Conservation (phyloP, 2,888 invertebrate genomes). For the Dichetophora obliterata region DNA sequence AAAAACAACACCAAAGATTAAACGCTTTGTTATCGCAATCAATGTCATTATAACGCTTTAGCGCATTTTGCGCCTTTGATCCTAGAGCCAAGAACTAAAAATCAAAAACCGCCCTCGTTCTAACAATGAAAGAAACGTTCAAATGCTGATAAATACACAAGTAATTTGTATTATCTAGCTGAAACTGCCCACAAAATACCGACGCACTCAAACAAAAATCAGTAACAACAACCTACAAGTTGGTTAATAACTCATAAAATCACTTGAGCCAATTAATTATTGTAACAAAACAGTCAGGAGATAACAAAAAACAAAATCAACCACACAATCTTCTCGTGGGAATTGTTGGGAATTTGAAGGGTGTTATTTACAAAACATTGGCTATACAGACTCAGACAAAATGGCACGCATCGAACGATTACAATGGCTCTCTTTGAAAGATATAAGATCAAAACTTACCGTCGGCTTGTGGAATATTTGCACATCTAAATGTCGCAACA, state of each 20-base stretch:
- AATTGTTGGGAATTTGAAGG: not conserved
- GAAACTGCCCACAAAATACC: constrained; percentile 26
- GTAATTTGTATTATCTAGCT: constrained; percentile 46
- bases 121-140: constrained; percentile 47
- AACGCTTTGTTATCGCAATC: no score
- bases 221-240: constrained; percentile 34
- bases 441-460: constrained; percentile 31
- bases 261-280: constrained; percentile 55
- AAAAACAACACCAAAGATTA: no score
- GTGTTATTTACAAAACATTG: constrained; percentile 43
- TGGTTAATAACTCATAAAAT: constrained; percentile 39
- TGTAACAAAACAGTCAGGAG: constrained; percentile 27
- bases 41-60: not conserved
- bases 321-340: not conserved
- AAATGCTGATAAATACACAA: constrained; percentile 50
- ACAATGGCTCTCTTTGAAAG: not conserved
- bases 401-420: not conserved
- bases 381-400: constrained; percentile 21
- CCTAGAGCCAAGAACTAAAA: no score
- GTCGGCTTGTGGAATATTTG: constrained; percentile 14
- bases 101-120: constrained; percentile 17
- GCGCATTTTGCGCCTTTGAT: not conserved
- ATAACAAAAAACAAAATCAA: not conserved
- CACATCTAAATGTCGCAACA: constrained; percentile 35
- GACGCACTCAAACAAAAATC: constrained; percentile 43